Conservation (phyloP, 2,113 vertebrate genomes). For the Atractosteus spatula region DNA sequence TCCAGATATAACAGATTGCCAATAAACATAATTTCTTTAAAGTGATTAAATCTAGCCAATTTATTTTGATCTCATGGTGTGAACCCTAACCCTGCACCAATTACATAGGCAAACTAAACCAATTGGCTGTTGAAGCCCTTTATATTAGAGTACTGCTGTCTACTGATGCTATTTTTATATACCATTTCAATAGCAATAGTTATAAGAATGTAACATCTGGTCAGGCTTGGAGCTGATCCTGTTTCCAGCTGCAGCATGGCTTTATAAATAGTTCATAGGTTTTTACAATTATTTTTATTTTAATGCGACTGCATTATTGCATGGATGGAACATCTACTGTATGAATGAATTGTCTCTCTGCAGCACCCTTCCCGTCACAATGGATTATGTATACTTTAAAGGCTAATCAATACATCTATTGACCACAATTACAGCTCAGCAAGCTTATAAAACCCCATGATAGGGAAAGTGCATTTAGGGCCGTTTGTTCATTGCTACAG, state of each 20-base stretch:
- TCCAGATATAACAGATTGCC: conserved; percentile 48
- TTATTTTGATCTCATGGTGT: conserved; percentile 35
- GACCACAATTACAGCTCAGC: not conserved
- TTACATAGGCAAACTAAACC: not conserved
- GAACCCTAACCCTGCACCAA: not conserved
- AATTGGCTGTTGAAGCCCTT: not conserved
- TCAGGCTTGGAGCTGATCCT: not conserved
- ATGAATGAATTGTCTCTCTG: too few relatives aligned
- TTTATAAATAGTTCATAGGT: too few relatives aligned
- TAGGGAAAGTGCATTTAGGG: too few relatives aligned
- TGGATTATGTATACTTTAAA: too few relatives aligned
- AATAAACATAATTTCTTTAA: conserved; percentile 51
- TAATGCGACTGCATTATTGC: too few relatives aligned
- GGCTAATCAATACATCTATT: too few relatives aligned
- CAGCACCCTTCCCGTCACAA: too few relatives aligned
- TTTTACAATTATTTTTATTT: too few relatives aligned
- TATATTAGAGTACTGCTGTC: not conserved
- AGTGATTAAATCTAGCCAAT: conserved; percentile 42
- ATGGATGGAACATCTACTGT: too few relatives aligned
- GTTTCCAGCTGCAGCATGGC: too few relatives aligned
- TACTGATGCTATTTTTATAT: not conserved
- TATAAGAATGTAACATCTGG: not conserved
- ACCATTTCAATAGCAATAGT: not conserved
- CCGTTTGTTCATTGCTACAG: too few relatives aligned
- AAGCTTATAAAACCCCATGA: not conserved